Base-by-base conservation (phyloP, 2,113 vertebrate species). In the Macroglossus sobrinus region DNA sequence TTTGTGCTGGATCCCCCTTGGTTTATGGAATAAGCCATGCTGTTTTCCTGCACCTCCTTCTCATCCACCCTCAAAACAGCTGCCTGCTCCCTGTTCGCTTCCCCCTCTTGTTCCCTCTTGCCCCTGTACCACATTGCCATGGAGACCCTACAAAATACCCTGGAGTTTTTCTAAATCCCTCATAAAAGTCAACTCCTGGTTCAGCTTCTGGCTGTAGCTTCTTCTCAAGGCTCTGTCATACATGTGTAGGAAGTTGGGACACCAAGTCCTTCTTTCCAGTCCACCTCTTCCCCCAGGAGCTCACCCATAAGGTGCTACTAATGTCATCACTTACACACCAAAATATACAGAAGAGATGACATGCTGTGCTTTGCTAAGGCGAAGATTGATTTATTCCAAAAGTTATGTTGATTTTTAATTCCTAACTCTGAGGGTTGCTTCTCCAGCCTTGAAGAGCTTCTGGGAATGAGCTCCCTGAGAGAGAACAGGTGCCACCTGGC, bases 221-320 rank as follows among this genome's bases (percentile, higher is more conserved):
- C 71, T 85, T n/a, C 15, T 45, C 0, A 5, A 26, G 71, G 24
- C n/a, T 40, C 35, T 50, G 28, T 11, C 5, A 21, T 19, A 4
- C 1, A 30, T n/a, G 38, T 9, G 11, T 19, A 10, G 3, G 22
- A 69, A n/a, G 4, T 1, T 0, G 2, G 47, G n/a, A 43, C 5
- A 1, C 10, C 13, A 53, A 33, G 22, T 35, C 40, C 30, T 78
- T 22, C 21, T 63, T 43, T 7, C 61, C 33, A 2, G 2, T 43
- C 24, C 21, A 3, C 28, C 30, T 69, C 53, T 87, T 53, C 19
- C 28, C n/a, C n/a, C 5, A 0, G 68, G 68, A 71, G 33, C 38
- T 69, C 2, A 0, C 38, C 59, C 5, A 30, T 13, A 28, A 4
- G 43, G 10, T 1, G 0, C 33, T 19, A n/a, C 28, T 28, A 15